These are phyloP conservation scores for Callyntrura sp. DNA, from an alignment of 2,888 invertebrate species.

Conservation along the genomic window DNA sequence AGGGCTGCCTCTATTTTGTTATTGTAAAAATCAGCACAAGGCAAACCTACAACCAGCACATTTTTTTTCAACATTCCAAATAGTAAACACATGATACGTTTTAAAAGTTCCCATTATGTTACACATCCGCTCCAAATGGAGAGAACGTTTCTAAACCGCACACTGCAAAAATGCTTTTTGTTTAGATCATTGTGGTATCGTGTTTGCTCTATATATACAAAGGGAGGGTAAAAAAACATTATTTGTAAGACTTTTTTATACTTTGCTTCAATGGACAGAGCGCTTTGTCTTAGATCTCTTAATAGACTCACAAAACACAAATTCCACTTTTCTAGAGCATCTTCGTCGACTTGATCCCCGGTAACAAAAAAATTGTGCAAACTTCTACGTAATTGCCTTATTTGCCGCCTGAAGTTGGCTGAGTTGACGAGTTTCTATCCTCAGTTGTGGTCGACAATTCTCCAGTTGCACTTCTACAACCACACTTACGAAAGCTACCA, in stretches of 20 bases:
- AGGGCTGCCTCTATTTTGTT: constrained; percentile 33
- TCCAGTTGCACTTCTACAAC: constrained; percentile 20
- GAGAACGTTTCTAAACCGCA: not conserved
- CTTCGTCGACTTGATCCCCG: constrained; percentile 13
- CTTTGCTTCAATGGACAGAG: constrained; percentile 11
- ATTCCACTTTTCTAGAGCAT: constrained; percentile 36
- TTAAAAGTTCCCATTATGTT: not conserved
- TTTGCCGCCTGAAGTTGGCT: constrained; percentile 35
- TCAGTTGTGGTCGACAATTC: not conserved
- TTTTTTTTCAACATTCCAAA: constrained; percentile 38
- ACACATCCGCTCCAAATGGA: not conserved
- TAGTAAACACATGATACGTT: not conserved
- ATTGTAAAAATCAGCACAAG: constrained; percentile 69
- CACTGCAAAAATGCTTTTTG: not conserved
- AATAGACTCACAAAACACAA: not conserved
- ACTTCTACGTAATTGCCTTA: not conserved
- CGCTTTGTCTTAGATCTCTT: not conserved
- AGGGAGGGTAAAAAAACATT: constrained; percentile 3
- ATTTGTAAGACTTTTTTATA: constrained; percentile 6
- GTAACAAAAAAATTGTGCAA: not conserved
- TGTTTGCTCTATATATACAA: constrained; percentile 12
- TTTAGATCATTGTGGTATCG: not conserved
- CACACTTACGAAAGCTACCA: not conserved
- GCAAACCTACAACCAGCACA: constrained; percentile 28
- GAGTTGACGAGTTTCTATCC: not conserved